Conservation (phyloP, 1,140 invertebrate genomes). For the Pemphigus obesinymphae region DNA sequence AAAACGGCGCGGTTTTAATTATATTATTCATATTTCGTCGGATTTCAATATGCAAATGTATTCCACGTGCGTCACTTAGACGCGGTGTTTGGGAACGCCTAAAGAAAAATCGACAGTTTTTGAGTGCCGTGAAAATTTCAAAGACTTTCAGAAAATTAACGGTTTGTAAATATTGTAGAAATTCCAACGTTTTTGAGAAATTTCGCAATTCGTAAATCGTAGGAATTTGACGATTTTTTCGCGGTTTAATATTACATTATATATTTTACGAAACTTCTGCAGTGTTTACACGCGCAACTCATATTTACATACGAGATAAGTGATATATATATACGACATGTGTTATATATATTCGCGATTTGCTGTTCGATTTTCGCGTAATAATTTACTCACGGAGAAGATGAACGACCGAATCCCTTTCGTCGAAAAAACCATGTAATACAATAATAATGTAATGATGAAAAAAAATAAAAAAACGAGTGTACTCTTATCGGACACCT, state of each 20-base stretch:
- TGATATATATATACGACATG: background rate
- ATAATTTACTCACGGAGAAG: background rate
- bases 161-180: background rate
- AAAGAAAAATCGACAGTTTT: too few relatives aligned
- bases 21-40: background rate
- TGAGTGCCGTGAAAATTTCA: too few relatives aligned
- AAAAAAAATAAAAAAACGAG: background rate
- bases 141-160: background rate
- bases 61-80: background rate
- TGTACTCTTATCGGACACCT: constrained; percentile 7
- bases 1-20: background rate
- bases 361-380: background rate
- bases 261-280: background rate
- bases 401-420: background rate
- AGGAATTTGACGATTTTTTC: too few relatives aligned
- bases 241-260: too few relatives aligned
- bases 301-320: background rate
- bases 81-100: too few relatives aligned
- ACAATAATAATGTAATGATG: too few relatives aligned
- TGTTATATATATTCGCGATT: background rate
- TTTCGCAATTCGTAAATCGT: too few relatives aligned
- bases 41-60: background rate
- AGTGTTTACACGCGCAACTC: background rate
- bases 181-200: too few relatives aligned
- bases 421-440: background rate